Evolutionary conservation across 1,140 invertebrate genomes (phyloP), one percentile per base, ranked within the genome.

Genomic region (Euwallacea similis): DNA sequence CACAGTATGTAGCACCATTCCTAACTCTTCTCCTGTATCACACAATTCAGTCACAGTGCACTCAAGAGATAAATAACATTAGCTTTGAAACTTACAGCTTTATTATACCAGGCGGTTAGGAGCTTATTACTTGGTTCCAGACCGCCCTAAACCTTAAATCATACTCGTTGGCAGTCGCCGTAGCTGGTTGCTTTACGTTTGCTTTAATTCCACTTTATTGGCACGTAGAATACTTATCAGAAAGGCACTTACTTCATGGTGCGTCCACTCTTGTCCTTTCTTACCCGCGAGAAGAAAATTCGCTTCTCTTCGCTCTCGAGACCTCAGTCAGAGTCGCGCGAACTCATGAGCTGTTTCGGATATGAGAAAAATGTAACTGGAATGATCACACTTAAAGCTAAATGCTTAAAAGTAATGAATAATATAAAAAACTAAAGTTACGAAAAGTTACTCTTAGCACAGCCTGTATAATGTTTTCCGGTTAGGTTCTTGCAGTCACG

Each of bases 161-260:
- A 33, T 33, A 33, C 21, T 33, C 21, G 21, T 21, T 76, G 77
- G 77, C 77, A 78, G 77, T 78, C 69, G 74, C 76, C 76, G 70
- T 78, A 77, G 76, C 77, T 78, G 77, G 76, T 78, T 76, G 75
- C 54, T 62, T 65, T 71, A 43, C 47, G 21, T 59, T 68, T 47
- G 13, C 60, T 56, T 64, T 64, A 66, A n/a, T 54, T 62, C 43
- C 44, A 63, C 60, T 63, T 72, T 64, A 72, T 77, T 78, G 77
- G 77, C 77, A 78, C 77, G 74, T 75, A 66, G 72, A 76, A 76
- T 78, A 75, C 73, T 78, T 71, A 74, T 68, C 75, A 62, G 66
- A 78, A 77, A 78, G 77, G 77, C 77, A 78, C 77, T 13, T 33
- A 33, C 21, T 33, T 33, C 21, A 73, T 67, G 63, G 73, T 74